Evolutionary conservation across 2,888 invertebrate genomes (phyloP).

Genomic region (Tiphia femorata): DNA sequence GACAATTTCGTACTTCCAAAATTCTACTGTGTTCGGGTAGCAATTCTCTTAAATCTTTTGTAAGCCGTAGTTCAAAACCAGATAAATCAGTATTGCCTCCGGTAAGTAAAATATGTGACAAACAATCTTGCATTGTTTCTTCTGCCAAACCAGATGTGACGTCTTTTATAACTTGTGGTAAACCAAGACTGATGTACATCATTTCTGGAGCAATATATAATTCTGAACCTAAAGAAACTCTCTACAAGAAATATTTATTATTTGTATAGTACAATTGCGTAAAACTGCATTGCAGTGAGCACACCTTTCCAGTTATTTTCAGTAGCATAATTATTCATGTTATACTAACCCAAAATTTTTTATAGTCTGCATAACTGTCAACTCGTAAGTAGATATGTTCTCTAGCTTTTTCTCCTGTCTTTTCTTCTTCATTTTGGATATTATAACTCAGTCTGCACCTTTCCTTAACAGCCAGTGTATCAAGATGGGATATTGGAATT

Average conservation of each 20-base stretch:
- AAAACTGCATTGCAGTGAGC: not conserved
- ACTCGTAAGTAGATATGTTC: conserved; percentile 63
- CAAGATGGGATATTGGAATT: conserved; percentile 66
- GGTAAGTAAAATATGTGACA: conserved; percentile 67
- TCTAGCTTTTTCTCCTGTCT: conserved; percentile 42
- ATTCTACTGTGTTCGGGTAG: conserved; percentile 64
- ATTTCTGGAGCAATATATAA: conserved; percentile 67
- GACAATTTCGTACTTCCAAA: conserved; percentile 64
- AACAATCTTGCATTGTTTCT: conserved; percentile 62
- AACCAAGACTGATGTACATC: conserved; percentile 66
- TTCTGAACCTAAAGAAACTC: conserved; percentile 65
- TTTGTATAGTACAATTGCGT: conserved; percentile 2
- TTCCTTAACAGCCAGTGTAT: conserved; percentile 66
- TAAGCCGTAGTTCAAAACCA: conserved; percentile 64
- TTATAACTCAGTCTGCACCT: conserved; percentile 66
- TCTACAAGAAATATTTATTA: conserved; percentile 44
- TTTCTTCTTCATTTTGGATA: conserved; percentile 62
- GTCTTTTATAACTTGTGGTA: conserved; percentile 66
- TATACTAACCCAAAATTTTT: conserved; percentile 59
- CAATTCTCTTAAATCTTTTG: conserved; percentile 63
- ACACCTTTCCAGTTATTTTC: not conserved
- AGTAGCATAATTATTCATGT: not conserved
- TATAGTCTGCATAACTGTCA: conserved; percentile 61
- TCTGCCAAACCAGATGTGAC: conserved; percentile 62
- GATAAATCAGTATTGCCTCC: conserved; percentile 68